Base-by-base conservation (phyloP, 2,797 vertebrate species). In the Enteromius argenteus region DNA sequence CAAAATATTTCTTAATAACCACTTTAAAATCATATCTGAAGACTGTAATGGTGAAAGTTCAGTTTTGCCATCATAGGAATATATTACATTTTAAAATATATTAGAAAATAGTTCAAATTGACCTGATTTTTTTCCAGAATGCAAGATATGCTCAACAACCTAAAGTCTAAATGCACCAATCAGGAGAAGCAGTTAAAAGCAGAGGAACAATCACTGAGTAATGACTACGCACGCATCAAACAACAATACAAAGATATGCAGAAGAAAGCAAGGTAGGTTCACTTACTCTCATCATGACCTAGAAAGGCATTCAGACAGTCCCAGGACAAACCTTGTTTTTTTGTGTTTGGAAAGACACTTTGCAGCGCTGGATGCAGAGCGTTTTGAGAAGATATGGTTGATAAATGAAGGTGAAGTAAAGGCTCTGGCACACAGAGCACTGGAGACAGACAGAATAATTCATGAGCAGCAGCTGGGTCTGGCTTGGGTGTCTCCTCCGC, bases 341-440 rank as follows among this genome's bases (percentile, higher is more conserved):
- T 32, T 53, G 39, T 85, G 42, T 62, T 49, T n/a, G 23, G 46
- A 0, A 90, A 99, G 97, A 56, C 95, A 95, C 80, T 95, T 95
- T 86, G 89, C 93, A 32, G 21, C 83, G 0, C 71, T 93, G 0
- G 91, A 97, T 1, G 88, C 90, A 0, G 88, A 90, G 84, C 93
- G 88, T 62, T 96, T 96, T 80, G 85, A 90, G 27, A 94, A 96
- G 21, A 89, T 98, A 79, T 96, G 96, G 96, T 87, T 93, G 15
- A 95, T 96, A 95, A 94, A 96, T 0, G 97, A 99, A 72, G 94
- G 87, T 0, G 97, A 99, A 87, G 92, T 95, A 14, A 97, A 96
- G 89, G 88, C 62, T 1, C 91, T 97, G 62, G 92, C 92, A 3
- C 46, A 85, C 71, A 94, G 78, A 73, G 95, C 90, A 32, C 49